Percentiles rank a stretch among this genome's conserved stretches.
Evolutionary conservation across 2,888 invertebrate genomes (phyloP).

Genomic region (Dicyrtomina minuta): DNA sequence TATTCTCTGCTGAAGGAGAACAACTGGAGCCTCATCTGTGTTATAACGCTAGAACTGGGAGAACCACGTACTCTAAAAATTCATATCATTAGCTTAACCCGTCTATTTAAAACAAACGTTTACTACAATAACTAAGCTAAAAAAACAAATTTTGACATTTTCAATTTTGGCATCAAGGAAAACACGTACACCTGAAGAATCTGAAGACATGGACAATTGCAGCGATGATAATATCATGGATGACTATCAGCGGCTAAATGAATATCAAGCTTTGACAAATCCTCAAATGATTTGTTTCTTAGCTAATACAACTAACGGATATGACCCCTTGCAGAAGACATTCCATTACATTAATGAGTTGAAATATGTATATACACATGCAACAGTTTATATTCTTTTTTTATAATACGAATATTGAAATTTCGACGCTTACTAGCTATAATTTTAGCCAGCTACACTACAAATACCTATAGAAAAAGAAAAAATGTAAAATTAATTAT

Average conservation of each 20-base stretch:
- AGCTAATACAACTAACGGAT: constrained; percentile 24
- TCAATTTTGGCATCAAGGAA: too few species aligned
- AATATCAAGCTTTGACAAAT: constrained; percentile 34
- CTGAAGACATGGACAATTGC: not conserved
- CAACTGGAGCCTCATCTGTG: not conserved
- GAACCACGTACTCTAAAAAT: not conserved
- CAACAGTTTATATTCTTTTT: too few species aligned
- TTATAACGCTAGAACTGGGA: not conserved
- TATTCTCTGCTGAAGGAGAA: constrained; percentile 4
- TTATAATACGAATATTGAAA: not conserved
- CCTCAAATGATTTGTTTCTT: constrained; percentile 43
- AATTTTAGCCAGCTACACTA: too few species aligned
- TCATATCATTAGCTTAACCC: too few species aligned
- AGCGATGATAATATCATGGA: constrained; percentile 20
- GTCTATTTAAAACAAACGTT: too few species aligned
- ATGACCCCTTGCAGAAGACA: constrained; percentile 40
- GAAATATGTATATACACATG: constrained; percentile 2
- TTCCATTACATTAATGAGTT: constrained; percentile 38
- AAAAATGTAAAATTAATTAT: too few species aligned
- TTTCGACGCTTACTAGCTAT: too few species aligned
- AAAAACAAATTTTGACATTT: too few species aligned
- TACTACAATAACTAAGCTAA: too few species aligned
- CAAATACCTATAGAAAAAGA: too few species aligned
- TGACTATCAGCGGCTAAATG: constrained; percentile 34
- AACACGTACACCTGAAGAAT: not conserved